Evolutionary conservation across 2,797 vertebrate genomes (phyloP), one percentile per base, ranked within the genome.

Genomic region (Ctenopoma multispine): DNA sequence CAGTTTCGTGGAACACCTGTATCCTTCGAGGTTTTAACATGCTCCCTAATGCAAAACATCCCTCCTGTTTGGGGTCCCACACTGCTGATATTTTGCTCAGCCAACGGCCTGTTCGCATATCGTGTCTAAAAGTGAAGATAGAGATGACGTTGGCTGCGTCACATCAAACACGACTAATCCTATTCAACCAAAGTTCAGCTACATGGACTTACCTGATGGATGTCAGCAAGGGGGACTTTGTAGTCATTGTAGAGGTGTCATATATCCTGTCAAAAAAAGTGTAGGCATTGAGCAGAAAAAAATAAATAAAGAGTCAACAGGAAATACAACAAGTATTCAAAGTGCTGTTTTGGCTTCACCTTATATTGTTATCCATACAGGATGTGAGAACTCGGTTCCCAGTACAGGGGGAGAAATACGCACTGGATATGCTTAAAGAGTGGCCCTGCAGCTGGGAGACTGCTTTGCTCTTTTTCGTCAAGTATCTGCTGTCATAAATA

Each of bases 21-120:
- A 97, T 90, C 21, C 55, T 88, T 1, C 95, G 81, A 0, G 94
- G 94, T 11, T 59, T 86, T 0, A 61, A 72, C 93, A 96, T 72
- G 56, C 94, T 95, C 60, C 96, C 96, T 54, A 96, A 92, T 23
- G 93, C 85, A 20, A 97, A 92, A 80, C 95, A 97, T 15, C 96
- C 93, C 18, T 97, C 96, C 81, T 77, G 94, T 50, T 96, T 96
- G 17, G 96, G 96, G 88, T 98, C 96, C 96, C 96, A 98, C 1
- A 94, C 47, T 0, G 96, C 96, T 23, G 88, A 88, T 18, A 97
- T 93, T 62, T 94, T 92, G 0, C 75, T 91, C 58, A 96, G 71
- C 95, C 95, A 97, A 57, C 93, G 93, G 1, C 95, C 95, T 0
- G 95, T 96, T 15, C 82, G 79, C 81, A 89, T 94, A 81, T 96